Conservation (phyloP, 2,888 invertebrate species). For the Ashinkailepas kermadecensis region DNA sequence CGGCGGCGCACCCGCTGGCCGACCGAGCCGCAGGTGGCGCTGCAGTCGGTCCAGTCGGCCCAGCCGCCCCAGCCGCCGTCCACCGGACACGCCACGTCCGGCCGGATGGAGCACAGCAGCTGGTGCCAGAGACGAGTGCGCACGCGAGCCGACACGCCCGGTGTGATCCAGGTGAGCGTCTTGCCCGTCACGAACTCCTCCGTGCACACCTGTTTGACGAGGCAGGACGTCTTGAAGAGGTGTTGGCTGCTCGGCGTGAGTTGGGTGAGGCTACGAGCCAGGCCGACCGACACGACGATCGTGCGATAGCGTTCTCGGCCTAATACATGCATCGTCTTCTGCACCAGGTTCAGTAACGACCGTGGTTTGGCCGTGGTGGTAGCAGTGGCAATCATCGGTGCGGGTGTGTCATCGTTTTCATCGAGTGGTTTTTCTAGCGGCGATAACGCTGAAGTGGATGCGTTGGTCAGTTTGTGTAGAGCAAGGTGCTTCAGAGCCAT, state of each 20-base stretch:
- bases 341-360: neutral
- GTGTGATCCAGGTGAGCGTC: neutral
- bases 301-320: neutral
- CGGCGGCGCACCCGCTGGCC: slow-evolving; percentile 18
- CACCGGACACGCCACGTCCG: neutral
- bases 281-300: neutral
- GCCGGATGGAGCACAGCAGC: neutral
- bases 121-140: slow-evolving; percentile 10
- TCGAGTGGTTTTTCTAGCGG: neutral
- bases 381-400: neutral
- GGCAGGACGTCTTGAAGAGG: neutral
- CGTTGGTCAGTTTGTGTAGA: neutral
- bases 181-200: neutral
- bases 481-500: neutral
- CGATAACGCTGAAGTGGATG: neutral
- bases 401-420: neutral
- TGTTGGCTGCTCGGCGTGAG: slow-evolving; percentile 14
- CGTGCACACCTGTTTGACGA: neutral
- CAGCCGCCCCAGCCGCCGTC: slow-evolving; percentile 18
- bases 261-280: neutral
- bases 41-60: slow-evolving; percentile 4
- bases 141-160: neutral
- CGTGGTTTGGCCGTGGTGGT: neutral
- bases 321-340: neutral
- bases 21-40: slow-evolving; percentile 4